phyloP scores from a whole-genome alignment of 2,888 invertebrate genomes.

The Lysandra coridon region DNA sequence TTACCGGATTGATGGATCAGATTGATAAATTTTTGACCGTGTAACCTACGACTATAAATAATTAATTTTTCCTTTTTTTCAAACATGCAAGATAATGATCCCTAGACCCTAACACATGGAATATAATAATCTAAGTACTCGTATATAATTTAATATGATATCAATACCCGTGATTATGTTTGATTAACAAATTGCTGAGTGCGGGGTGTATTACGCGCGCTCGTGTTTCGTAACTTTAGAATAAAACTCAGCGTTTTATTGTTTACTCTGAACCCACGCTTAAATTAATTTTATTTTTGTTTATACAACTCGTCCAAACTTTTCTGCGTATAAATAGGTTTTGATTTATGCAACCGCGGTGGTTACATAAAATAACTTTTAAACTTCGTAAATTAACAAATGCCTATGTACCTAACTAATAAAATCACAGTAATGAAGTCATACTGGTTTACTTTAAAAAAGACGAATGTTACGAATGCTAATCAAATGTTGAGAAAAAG shows the following conservation, averaged over 20 bases:
- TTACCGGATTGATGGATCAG: no score
- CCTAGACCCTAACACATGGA: no score
- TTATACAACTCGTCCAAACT: slow-evolving; percentile 7
- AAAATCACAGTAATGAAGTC: background rate
- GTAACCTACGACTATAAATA: no score
- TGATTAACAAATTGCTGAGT: slow-evolving; percentile 2
- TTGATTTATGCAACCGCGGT: background rate
- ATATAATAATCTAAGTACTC: no score
- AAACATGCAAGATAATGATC: no score
- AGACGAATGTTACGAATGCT: no score
- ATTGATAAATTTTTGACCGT: no score
- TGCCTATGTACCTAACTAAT: background rate
- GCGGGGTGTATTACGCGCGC: background rate
- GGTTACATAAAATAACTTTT: slow-evolving; percentile 1
- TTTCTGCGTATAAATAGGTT: slow-evolving; percentile 6
- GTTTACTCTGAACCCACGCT: slow-evolving; percentile 18
- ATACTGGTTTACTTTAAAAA: no score
- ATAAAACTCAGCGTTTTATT: slow-evolving; percentile 29
- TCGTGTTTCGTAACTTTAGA: slow-evolving; percentile 19
- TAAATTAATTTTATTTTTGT: slow-evolving; percentile 21
- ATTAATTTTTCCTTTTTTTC: no score
- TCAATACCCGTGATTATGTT: background rate
- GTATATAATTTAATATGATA: background rate
- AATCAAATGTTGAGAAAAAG: no score
- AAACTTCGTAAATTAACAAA: background rate